Base-by-base conservation (phyloP, 2,113 vertebrate species). In the Dinomys branickii region DNA sequence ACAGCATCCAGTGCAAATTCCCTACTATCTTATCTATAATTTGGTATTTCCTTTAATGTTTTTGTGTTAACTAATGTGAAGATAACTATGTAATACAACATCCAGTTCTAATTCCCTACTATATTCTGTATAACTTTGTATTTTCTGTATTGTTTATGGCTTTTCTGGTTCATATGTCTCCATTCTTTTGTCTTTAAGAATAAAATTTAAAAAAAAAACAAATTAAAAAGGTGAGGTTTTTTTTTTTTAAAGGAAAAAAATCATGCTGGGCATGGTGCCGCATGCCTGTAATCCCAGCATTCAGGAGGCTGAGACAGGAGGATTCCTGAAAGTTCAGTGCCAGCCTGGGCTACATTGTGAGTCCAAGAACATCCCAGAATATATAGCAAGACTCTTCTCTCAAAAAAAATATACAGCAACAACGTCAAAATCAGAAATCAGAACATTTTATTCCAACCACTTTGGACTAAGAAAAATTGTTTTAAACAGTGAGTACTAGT, bases 401-500 rank as follows among this genome's bases (percentile, higher is more conserved):
- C 35, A 19, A 69, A 69, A 69, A 35, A 16, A n/a, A 69, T 69
- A 69, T 69, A 20, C 35, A 75, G 5, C 22, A 75, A n/a, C 13
- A 35, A 65, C 8, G 33, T 89, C 26, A 41, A 94, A 85, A 80
- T 47, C 59, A 90, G 80, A 17, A 92, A 88, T 84, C 12, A 78
- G 35, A 65, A 61, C 17, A 88, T 78, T 82, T 22, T 80, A 84
- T 92, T 83, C 17, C 58, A 90, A 59, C 69, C 9, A 67, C 75
- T 89, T 82, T 67, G 4, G 28, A 90, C 77, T 38, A 84, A 93
- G 59, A 93, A 93, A 84, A 61, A 33, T 71, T 95, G 44, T 2
- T 75, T 94, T 90, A 82, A 90, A 47, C 41, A 35, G 7, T 84
- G 19, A 93, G 54, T 52, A 63, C 83, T 90, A 86, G 56, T 78